phyloP scores from a whole-genome alignment of 2,113 vertebrate genomes.

The Gila orcuttii region DNA sequence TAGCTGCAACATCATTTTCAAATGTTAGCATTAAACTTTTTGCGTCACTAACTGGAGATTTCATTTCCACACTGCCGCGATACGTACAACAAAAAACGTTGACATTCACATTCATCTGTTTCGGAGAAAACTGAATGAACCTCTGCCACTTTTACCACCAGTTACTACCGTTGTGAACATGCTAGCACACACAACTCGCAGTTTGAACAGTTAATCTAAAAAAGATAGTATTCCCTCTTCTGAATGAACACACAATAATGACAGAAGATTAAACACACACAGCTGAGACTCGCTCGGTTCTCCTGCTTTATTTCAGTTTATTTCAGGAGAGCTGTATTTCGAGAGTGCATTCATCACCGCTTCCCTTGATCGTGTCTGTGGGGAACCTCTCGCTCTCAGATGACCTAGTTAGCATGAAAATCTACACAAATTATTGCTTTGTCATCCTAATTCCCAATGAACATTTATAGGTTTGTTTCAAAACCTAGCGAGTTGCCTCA shows the following conservation, averaged over 20 bases:
- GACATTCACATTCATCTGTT: no score
- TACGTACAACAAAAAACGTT: no score
- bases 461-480: background rate
- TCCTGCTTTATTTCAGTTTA: background rate
- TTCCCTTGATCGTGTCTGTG: constrained; percentile 1
- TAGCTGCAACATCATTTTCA: no score
- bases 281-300: background rate
- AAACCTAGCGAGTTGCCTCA: background rate
- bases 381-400: background rate
- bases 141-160: background rate
- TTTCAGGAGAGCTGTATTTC: constrained; percentile 19
- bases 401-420: background rate
- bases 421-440: background rate
- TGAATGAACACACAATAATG: background rate
- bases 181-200: background rate
- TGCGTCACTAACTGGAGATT: no score
- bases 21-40: no score
- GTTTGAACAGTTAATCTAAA: background rate
- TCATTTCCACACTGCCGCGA: no score
- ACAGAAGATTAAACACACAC: background rate
- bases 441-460: constrained; percentile 2
- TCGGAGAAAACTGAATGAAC: background rate
- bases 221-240: background rate
- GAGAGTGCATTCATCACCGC: background rate
- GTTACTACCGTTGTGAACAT: background rate